Evolutionary conservation across 2,888 invertebrate species (phyloP), one percentile per base, ranked within the genome.

Genomic region (Polietes domitor): DNA sequence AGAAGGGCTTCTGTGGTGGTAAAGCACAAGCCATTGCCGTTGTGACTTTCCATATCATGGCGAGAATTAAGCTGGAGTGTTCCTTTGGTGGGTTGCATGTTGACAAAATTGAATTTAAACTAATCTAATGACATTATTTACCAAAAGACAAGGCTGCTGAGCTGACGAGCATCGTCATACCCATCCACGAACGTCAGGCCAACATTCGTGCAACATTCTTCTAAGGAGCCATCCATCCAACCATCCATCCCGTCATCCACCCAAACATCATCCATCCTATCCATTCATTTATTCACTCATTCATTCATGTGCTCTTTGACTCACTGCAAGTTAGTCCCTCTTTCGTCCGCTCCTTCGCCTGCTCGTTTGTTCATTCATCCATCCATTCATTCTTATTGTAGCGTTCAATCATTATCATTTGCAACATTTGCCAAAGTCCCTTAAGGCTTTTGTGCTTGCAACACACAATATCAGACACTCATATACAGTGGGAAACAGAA

Each of bases 41-140:
- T 41, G 17, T 17, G 41, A 21, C 15, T 41, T 72, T 58, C 58
- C n/a, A 21, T 21, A 12, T 1, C 21, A 24, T 19, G 17, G 3
- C 6, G 6, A 15, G 17, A 21, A 19, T 55, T 55, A 19, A 55
- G 19, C 24, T 72, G 32, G 12, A 17, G 37, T 71, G 9, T 37
- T 10, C 1, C 37, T 17, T 70, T 26, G 32, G 10, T 58, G 53
- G 7, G 43, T 19, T 43, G 43, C 70, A 80, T 19, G 53, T 55
- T 55, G 63, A 63, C 41, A 32, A 80, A 74, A 80, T 83, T 83
- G 65, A 80, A 77, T 83, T 80, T 68, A 43, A 58, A 65, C 53
- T 80, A 77, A 76, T 77, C 55, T 77, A 80, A 77, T 74, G 63
- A 55, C 26, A 71, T 71, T 83, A 77, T 74, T 65, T 47, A 71